Conservation (phyloP, 1,140 invertebrate species). For the Rhagoletis zephyria region DNA sequence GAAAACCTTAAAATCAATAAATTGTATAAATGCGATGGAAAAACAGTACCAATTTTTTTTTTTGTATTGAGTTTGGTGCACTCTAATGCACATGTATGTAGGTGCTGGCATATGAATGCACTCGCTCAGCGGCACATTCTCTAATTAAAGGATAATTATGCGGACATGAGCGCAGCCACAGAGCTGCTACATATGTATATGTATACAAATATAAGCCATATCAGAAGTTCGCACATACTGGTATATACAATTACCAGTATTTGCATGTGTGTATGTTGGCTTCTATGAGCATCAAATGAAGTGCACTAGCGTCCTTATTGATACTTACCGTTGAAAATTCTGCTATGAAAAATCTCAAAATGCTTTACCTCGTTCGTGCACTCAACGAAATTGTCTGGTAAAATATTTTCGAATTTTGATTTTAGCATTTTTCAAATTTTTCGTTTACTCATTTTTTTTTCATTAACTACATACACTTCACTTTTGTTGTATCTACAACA, state of each 20-base stretch:
- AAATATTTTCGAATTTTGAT: neutral
- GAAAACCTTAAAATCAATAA: too few species aligned
- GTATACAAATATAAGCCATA: neutral
- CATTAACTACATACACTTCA: neutral
- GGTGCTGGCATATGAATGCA: neutral
- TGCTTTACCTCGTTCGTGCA: neutral
- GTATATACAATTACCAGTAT: too few species aligned
- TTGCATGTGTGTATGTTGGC: neutral
- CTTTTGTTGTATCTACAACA: neutral
- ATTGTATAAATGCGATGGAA: too few species aligned
- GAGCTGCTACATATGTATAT: neutral
- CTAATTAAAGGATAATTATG: conserved; percentile 38
- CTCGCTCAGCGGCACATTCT: too few species aligned
- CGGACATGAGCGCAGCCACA: neutral
- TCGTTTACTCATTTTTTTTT: too few species aligned
- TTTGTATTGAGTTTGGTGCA: too few species aligned
- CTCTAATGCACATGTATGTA: too few species aligned
- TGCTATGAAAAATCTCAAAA: neutral
- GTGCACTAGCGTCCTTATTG: neutral
- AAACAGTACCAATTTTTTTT: too few species aligned
- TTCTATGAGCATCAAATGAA: neutral
- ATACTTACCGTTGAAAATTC: too few species aligned
- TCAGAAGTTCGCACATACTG: too few species aligned
- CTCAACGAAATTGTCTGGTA: too few species aligned
- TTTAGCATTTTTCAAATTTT: neutral